A percentile compares a stretch with the other conserved stretches of the same genome.
Evolutionary conservation across 2,888 invertebrate genomes (phyloP).

Genomic region (Lingula anatina): DNA sequence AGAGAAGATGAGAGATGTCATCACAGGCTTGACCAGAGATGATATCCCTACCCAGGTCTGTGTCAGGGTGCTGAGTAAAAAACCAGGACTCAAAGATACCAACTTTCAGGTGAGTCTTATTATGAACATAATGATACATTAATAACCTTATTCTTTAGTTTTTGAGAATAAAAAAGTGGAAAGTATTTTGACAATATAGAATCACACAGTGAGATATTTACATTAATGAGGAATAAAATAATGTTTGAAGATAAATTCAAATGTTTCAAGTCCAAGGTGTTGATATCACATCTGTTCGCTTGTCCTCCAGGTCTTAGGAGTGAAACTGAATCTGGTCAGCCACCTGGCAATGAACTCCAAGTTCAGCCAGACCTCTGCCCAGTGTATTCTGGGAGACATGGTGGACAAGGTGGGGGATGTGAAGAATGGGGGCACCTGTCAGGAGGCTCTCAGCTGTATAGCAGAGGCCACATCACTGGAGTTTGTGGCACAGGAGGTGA

Average conservation of each 20-base stretch:
- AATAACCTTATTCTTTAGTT: too few relatives aligned
- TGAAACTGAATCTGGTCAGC: constrained; percentile 73
- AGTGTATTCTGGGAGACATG: constrained; percentile 72
- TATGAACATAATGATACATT: too few relatives aligned
- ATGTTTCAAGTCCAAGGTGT: too few relatives aligned
- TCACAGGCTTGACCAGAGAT: constrained; percentile 57
- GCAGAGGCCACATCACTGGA: constrained; percentile 75
- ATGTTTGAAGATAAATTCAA: too few relatives aligned
- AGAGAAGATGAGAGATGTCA: constrained; percentile 64
- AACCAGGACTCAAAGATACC: constrained; percentile 82
- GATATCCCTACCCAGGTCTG: constrained; percentile 71
- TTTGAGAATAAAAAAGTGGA: too few relatives aligned
- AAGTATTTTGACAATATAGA: too few relatives aligned
- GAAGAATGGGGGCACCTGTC: constrained; percentile 68
- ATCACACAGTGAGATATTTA: too few relatives aligned
- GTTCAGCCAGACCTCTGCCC: constrained; percentile 63
- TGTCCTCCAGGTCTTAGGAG: constrained; percentile 69
- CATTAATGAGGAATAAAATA: too few relatives aligned
- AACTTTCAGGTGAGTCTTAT: constrained; percentile 67
- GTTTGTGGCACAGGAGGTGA: constrained; percentile 65
- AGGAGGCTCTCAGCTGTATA: constrained; percentile 68
- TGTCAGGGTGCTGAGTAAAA: constrained; percentile 66
- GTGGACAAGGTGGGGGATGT: constrained; percentile 80
- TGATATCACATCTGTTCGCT: too few relatives aligned
- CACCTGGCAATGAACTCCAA: constrained; percentile 66